Evolutionary conservation across 2,797 vertebrate species (phyloP).

Genomic region (Falco berigora): DNA sequence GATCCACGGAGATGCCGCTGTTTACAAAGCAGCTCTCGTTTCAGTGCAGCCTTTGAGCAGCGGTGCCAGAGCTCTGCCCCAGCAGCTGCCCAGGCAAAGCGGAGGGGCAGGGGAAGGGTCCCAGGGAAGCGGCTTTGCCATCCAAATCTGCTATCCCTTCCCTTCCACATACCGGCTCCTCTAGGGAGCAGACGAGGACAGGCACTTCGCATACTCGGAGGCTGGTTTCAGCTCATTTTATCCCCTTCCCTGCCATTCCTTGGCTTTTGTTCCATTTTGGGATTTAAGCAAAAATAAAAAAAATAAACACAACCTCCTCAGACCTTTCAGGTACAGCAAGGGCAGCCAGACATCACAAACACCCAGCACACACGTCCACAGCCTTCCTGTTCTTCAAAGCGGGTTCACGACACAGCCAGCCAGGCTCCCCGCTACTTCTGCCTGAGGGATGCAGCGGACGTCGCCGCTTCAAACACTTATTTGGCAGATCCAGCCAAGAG

Average conservation of each 20-base stretch:
- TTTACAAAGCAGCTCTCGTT: background rate
- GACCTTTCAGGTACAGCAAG: rapidly evolving
- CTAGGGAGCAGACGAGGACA: background rate
- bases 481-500: background rate
- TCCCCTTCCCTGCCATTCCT: background rate
- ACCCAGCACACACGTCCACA: background rate
- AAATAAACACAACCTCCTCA: background rate
- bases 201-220: background rate
- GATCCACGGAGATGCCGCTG: background rate
- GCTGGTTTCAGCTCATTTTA: background rate
- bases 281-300: background rate
- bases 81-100: background rate
- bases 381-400: background rate
- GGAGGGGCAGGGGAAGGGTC: background rate
- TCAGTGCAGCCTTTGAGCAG: background rate
- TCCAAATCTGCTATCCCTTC: background rate
- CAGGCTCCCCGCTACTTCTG: background rate
- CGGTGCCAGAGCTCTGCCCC: background rate
- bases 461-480: background rate
- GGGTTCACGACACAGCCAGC: background rate
- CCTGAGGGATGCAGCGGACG: background rate
- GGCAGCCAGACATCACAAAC: background rate
- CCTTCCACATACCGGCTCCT: background rate
- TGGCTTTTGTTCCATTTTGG: background rate
- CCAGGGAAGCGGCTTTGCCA: background rate